Evolutionary conservation across 1,140 invertebrate species (phyloP).

Genomic region (Heterodera schachtii): DNA sequence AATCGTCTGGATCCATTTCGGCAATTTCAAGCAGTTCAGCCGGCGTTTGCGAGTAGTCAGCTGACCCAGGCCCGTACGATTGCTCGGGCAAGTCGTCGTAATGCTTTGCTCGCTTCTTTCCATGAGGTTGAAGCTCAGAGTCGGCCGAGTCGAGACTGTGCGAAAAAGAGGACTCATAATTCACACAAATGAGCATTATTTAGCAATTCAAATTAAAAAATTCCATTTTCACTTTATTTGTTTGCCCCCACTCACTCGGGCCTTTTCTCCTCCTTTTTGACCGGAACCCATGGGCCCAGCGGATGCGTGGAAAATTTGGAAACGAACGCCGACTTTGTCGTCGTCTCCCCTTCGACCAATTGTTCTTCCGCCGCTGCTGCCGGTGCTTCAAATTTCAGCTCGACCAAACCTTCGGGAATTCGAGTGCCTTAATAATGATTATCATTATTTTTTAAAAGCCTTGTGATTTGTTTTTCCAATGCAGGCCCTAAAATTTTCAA

Average conservation of each 20-base stretch:
- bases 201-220: neutral
- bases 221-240: neutral
- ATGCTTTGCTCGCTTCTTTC: slow-evolving; percentile 18
- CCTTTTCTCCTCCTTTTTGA: slow-evolving; percentile 28
- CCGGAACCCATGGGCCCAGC: slow-evolving; percentile 29
- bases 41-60: neutral
- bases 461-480: too few relatives aligned
- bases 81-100: slow-evolving; percentile 27
- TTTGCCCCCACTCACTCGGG: slow-evolving; percentile 16
- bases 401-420: slow-evolving; percentile 22
- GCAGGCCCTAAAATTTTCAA: too few relatives aligned
- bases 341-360: neutral
- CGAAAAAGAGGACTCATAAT: neutral
- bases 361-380: neutral
- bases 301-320: slow-evolving; percentile 10
- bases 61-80: slow-evolving; percentile 4
- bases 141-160: neutral
- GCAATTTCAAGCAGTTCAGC: slow-evolving; percentile 29
- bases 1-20: slow-evolving; percentile 13
- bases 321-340: neutral
- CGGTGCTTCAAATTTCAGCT: slow-evolving; percentile 9
- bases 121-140: neutral
- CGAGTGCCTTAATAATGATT: neutral
- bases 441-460: too few relatives aligned
- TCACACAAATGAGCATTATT: neutral